These are phyloP conservation scores for Ormyrus labotus DNA, from an alignment of 2,888 invertebrate species.

Conservation along the genomic window DNA sequence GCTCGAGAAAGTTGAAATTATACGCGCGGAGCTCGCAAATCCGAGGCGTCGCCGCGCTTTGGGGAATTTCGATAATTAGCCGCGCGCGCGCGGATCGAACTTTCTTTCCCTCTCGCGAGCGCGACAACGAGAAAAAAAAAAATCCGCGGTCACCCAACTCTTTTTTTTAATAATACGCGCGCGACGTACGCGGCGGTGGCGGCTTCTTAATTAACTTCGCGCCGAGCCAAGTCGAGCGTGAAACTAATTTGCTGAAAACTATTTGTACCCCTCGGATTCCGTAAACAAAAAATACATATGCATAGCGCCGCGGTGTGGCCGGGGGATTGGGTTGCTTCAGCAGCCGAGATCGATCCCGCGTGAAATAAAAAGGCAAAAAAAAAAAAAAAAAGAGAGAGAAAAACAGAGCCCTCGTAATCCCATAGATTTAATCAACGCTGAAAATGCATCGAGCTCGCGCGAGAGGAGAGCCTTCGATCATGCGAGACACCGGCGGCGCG, in stretches of 20 bases:
- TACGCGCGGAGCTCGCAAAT: neutral
- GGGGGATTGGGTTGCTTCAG: neutral
- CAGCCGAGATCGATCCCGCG: neutral
- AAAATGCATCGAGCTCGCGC: constrained; percentile 22
- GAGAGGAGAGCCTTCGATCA: constrained; percentile 20
- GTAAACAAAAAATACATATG: neutral
- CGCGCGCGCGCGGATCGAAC: neutral
- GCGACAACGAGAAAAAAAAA: neutral
- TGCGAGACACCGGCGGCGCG: neutral
- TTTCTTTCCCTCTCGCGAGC: neutral
- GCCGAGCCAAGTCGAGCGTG: constrained; percentile 30
- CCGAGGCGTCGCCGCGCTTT: neutral
- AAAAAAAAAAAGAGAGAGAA: neutral
- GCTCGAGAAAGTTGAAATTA: neutral
- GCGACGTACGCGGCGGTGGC: neutral
- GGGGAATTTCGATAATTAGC: neutral
- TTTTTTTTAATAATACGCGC: constrained; percentile 11
- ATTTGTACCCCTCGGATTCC: constrained; percentile 3
- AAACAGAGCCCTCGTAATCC: constrained; percentile 15
- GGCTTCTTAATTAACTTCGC: constrained; percentile 45
- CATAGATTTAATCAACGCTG: constrained; percentile 40
- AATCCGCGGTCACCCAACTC: neutral
- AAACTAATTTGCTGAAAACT: constrained; percentile 46
- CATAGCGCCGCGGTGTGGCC: neutral
- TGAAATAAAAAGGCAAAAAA: neutral